A percentile compares a stretch with the other conserved stretches of the same genome.
Conservation (phyloP, 1,140 invertebrate genomes). For the Potamilus streckersoni region DNA sequence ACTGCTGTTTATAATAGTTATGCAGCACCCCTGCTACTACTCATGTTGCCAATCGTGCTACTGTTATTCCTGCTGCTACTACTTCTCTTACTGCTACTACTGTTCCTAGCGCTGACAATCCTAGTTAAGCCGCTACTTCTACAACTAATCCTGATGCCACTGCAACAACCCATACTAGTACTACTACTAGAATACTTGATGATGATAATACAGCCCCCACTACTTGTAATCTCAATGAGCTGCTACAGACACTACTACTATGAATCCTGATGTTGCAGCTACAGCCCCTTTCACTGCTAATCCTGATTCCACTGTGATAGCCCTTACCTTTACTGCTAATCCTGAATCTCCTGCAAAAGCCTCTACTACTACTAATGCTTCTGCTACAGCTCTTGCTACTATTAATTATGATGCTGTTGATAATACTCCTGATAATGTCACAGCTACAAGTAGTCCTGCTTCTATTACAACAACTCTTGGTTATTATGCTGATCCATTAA, state of each 20-base stretch:
- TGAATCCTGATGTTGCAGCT: background rate
- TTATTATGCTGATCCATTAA: too few species aligned
- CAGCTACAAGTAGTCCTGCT: conserved; percentile 13
- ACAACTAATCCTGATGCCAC: background rate
- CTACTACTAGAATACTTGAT: conserved; percentile 6
- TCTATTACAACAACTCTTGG: conserved; percentile 3
- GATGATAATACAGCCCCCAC: conserved; percentile 7
- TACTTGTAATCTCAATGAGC: conserved; percentile 4
- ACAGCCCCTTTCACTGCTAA: conserved; percentile 11
- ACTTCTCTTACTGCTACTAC: conserved; percentile 6
- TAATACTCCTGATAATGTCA: conserved; percentile 9
- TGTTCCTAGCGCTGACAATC: conserved; percentile 1
- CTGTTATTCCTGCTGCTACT: conserved; percentile 8
- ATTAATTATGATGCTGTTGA: background rate
- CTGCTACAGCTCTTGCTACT: conserved; percentile 2
- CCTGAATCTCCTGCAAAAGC: background rate
- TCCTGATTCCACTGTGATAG: background rate
- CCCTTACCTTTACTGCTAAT: conserved; percentile 12
- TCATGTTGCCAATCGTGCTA: conserved; percentile 1
- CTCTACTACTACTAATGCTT: conserved; percentile 3
- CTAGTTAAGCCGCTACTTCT: conserved; percentile 1
- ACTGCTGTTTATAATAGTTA: background rate
- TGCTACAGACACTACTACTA: conserved; percentile 6
- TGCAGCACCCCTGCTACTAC: background rate
- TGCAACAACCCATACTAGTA: conserved; percentile 7